Evolutionary conservation across 2,888 invertebrate genomes (phyloP), one percentile per base, ranked within the genome.

Genomic region (Seira sanloemensis): DNA sequence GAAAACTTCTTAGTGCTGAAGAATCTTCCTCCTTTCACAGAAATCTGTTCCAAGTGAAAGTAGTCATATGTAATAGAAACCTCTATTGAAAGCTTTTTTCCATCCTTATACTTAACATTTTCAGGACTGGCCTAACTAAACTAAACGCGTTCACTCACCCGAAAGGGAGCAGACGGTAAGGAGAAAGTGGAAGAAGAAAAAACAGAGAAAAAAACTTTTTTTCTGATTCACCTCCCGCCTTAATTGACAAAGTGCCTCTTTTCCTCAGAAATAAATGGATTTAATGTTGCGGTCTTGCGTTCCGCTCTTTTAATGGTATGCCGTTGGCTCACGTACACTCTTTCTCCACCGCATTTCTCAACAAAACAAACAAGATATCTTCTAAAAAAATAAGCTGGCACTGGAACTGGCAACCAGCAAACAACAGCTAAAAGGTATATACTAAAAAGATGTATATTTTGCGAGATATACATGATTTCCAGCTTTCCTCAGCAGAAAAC

Each of bases 161-260:
- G 50, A 50, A 50, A 50, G 50, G 50, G 50, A 50, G n/a, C 37
- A 37, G 4, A 37, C 37, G 37, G 16, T 2, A 50, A 50, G n/a
- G 50, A 2, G 5, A n/a, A n/a, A n/a, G 50, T 7, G 16, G 50
- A 7, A 12, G 50, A 50, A 37, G 37, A 18, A 18, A 50, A 50
- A 50, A 50, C 37, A 7, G 37, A 50, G 50, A 50, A 50, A n/a
- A n/a, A n/a, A 50, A 2, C 1, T 50, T 50, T 50, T 50, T 50
- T 12, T 37, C 50, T 50, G 50, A 50, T 50, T 50, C 50, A 50
- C 50, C 2, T 50, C 50, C 50, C 50, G 50, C 50, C 50, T 54
- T 72, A 50, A 72, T 72, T 54, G 72, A 72, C 54, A 72, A 54
- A 72, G 23, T 72, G 37, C 19, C 69, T 69, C 21, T 69, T 25